phyloP scores from a whole-genome alignment of 2,113 vertebrate species.

The Syngnathoides biaculeatus region DNA sequence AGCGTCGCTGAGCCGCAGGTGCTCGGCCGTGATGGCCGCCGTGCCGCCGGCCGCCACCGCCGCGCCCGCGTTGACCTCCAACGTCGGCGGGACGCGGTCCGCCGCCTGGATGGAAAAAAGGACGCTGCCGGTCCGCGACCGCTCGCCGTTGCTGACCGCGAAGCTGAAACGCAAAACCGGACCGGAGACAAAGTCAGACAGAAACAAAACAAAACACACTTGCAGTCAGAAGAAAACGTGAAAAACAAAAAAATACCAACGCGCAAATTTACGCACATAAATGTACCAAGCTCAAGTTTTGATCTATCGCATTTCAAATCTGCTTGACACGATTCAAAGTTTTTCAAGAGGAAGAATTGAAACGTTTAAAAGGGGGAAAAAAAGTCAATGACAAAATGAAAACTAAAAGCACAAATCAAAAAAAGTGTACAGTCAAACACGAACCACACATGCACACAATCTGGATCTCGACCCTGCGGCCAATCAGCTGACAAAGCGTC shows the following conservation, averaged over 20 bases:
- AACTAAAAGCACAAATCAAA: too few species aligned
- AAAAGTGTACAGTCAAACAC: too few species aligned
- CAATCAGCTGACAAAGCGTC: conserved; percentile 50
- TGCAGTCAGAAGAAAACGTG: too few species aligned
- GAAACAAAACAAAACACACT: background rate
- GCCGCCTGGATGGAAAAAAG: conserved; percentile 55
- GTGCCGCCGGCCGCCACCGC: conserved; percentile 50
- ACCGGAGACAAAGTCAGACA: background rate
- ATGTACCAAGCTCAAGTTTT: too few species aligned
- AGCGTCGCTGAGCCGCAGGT: conserved; percentile 67
- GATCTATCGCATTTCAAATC: too few species aligned
- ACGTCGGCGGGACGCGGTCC: conserved; percentile 58
- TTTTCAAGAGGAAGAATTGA: too few species aligned
- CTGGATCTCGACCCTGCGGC: conserved; percentile 45
- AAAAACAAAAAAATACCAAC: too few species aligned
- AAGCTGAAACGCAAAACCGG: conserved; percentile 69
- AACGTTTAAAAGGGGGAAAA: too few species aligned
- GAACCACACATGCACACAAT: conserved; percentile 46
- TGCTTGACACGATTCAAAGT: too few species aligned
- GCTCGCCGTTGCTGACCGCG: conserved; percentile 67
- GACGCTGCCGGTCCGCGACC: conserved; percentile 51
- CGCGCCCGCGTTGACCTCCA: conserved; percentile 61
- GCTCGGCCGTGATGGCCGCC: conserved; percentile 39
- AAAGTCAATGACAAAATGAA: too few species aligned
- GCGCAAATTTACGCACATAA: too few species aligned